Conservation (phyloP, 2,797 vertebrate genomes). For the Sphaeramia orbicularis region DNA sequence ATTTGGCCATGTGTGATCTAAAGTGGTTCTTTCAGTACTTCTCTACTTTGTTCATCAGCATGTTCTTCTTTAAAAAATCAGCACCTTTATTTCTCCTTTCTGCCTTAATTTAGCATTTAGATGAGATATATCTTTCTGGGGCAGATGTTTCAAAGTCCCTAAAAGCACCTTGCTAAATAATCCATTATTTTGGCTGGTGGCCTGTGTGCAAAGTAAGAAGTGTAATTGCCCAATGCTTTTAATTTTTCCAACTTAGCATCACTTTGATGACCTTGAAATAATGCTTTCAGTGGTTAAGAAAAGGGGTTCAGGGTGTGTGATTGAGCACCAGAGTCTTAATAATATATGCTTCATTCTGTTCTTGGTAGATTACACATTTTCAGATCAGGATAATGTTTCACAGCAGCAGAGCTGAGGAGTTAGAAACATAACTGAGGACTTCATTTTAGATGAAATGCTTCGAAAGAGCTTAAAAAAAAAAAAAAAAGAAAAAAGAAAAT, state of each 20-base stretch:
- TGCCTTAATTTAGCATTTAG: conserved; percentile 27
- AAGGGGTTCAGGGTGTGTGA: not conserved
- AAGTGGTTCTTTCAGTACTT: not conserved
- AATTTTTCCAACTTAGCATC: not conserved
- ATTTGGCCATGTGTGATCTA: not conserved
- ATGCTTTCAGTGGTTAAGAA: not conserved
- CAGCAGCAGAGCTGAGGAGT: too few species aligned
- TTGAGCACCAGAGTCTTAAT: not conserved
- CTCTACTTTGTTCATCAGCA: not conserved
- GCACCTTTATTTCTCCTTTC: conserved; percentile 15
- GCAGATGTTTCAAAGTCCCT: conserved; percentile 25
- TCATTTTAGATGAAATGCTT: too few species aligned
- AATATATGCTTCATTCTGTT: not conserved
- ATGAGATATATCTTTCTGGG: conserved; percentile 19
- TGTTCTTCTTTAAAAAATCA: conserved; percentile 19
- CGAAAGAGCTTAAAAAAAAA: too few species aligned
- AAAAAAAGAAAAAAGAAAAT: too few species aligned
- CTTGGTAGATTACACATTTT: not conserved
- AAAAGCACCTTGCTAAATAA: conserved; percentile 22
- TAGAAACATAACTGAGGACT: too few species aligned
- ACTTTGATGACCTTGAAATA: conserved; percentile 36
- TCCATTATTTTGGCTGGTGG: conserved; percentile 27
- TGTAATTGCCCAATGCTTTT: conserved; percentile 13
- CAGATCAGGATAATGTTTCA: not conserved
- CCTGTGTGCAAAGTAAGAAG: not conserved